phyloP scores from a whole-genome alignment of 2,797 vertebrate genomes.

The Cirrhinus molitorella region DNA sequence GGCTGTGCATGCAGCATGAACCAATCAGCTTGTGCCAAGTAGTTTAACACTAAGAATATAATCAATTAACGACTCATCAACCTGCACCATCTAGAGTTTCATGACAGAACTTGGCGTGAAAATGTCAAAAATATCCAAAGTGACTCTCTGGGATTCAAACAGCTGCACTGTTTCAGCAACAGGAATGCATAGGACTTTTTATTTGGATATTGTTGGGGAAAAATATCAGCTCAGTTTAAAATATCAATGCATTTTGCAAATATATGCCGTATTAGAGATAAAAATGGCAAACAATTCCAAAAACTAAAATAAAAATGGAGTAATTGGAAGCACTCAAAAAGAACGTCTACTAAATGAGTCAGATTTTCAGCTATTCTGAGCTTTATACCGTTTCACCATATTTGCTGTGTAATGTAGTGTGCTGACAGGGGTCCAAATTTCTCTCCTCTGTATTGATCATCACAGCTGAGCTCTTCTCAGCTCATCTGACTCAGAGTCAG shows the following conservation, averaged over 20 bases:
- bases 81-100: no score
- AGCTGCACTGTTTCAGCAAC: background rate
- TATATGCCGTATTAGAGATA: background rate
- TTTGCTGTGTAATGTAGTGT: conserved; percentile 32
- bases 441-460: conserved; percentile 17
- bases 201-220: background rate
- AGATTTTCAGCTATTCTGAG: background rate
- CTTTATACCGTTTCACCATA: conserved; percentile 5
- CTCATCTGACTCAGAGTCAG: conserved; percentile 27
- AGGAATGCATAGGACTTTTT: background rate
- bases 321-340: conserved; percentile 6
- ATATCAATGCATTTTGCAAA: background rate
- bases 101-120: no score
- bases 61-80: no score
- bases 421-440: conserved; percentile 30
- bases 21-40: no score
- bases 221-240: background rate
- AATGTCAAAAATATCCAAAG: background rate
- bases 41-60: no score
- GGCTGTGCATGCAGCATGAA: no score
- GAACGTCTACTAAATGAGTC: background rate
- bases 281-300: background rate
- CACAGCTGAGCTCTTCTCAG: conserved; percentile 41
- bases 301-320: no score
- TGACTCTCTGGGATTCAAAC: background rate